Percentiles rank a stretch among this genome's conserved stretches.
phyloP scores from a whole-genome alignment of 1,140 invertebrate species.

The Leptopilina boulardi region DNA sequence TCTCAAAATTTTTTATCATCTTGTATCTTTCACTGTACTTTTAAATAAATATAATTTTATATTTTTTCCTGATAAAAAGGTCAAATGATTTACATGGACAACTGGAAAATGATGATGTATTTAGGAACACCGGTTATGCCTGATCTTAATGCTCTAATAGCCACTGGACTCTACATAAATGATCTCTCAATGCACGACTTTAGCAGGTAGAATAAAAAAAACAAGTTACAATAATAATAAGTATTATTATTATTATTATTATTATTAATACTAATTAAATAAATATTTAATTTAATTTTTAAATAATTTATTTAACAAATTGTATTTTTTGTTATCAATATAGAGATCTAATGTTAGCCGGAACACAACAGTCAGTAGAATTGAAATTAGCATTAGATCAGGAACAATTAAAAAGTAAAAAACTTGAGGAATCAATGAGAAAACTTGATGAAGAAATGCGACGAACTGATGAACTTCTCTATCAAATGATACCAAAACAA shows the following conservation, averaged over 20 bases:
- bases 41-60: background rate
- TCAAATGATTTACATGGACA: conserved; percentile 99
- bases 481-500: conserved; percentile 99
- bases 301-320: conserved; percentile 30
- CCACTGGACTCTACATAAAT: conserved; percentile 95
- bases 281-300: background rate
- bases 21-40: too few relatives aligned
- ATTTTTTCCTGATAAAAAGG: conserved; percentile 78
- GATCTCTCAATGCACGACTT: conserved; percentile 99
- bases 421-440: conserved; percentile 96
- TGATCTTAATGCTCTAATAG: conserved; percentile 91
- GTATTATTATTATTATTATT: conserved; percentile 11
- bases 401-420: conserved; percentile 97
- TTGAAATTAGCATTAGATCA: conserved; percentile 96
- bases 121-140: conserved; percentile 97
- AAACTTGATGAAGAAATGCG: conserved; percentile 97
- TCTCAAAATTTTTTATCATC: too few relatives aligned
- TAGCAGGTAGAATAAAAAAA: conserved; percentile 81
- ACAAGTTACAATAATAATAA: background rate
- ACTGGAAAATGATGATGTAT: conserved; percentile 98
- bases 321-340: background rate
- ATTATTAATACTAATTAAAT: conserved; percentile 1
- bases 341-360: conserved; percentile 96
- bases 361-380: conserved; percentile 97
- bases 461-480: conserved; percentile 94